A percentile compares a stretch with the other conserved stretches of the same genome.
Conservation (phyloP, 2,113 vertebrate species). For the Heloderma charlesbogerti region DNA sequence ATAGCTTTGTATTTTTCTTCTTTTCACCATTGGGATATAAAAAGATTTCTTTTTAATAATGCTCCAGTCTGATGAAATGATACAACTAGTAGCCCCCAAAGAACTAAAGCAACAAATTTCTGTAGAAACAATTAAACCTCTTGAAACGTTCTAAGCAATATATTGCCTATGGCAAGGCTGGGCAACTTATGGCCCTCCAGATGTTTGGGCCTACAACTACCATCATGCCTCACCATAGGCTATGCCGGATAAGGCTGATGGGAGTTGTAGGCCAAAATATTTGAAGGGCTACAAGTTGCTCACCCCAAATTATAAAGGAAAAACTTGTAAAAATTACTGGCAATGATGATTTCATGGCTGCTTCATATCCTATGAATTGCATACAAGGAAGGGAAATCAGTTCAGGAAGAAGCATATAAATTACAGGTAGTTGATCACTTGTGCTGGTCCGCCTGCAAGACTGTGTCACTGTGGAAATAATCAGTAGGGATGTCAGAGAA, state of each 20-base stretch:
- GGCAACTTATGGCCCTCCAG: too few species aligned
- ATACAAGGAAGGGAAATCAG: background rate
- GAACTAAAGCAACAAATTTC: slow-evolving; percentile 13
- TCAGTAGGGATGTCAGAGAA: too few species aligned
- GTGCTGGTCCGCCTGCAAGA: background rate
- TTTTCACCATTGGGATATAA: background rate
- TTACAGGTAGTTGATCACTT: background rate
- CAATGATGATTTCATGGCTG: background rate
- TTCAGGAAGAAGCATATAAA: background rate
- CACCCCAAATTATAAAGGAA: background rate
- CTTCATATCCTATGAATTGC: background rate
- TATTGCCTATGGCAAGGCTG: background rate
- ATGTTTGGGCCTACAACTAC: too few species aligned
- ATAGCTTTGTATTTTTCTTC: fast-evolving
- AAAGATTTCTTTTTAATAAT: slow-evolving; percentile 21
- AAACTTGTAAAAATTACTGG: background rate
- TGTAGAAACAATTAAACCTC: slow-evolving; percentile 34
- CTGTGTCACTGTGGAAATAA: background rate
- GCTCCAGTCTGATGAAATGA: slow-evolving; percentile 36
- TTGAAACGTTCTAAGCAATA: background rate
- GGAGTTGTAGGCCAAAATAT: too few species aligned
- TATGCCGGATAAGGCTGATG: too few species aligned
- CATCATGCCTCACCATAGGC: too few species aligned
- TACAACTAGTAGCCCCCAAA: slow-evolving; percentile 34
- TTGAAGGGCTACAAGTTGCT: too few species aligned